phyloP scores from a whole-genome alignment of 2,113 vertebrate species.

The Ictalurus furcatus region DNA sequence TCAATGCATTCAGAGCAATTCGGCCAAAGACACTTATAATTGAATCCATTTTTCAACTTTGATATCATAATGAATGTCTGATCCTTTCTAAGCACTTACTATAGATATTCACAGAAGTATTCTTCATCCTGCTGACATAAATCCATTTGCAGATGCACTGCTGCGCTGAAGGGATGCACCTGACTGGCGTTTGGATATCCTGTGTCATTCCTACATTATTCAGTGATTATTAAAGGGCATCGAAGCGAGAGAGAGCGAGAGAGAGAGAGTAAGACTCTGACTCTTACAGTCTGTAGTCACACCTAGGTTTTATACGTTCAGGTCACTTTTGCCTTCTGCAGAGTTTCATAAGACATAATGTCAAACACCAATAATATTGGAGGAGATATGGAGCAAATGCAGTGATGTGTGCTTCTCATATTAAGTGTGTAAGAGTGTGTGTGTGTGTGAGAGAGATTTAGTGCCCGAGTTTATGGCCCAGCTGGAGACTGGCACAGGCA shows the following conservation, averaged over 20 bases:
- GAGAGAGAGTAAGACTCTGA: background rate
- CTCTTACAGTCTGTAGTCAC: background rate
- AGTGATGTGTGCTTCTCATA: conserved; percentile 8
- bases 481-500: conserved; percentile 52
- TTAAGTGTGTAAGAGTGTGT: background rate
- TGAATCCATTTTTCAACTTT: background rate
- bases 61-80: background rate
- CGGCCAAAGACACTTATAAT: background rate
- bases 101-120: no score
- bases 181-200: conserved; percentile 5
- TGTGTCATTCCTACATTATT: background rate
- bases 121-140: conserved; percentile 7
- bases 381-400: background rate
- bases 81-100: no score
- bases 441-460: conserved; percentile 13
- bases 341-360: background rate
- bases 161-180: conserved; percentile 4
- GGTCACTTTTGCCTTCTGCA: background rate
- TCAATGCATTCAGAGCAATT: background rate
- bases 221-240: background rate
- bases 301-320: background rate
- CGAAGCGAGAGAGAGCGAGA: background rate
- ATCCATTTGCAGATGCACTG: background rate
- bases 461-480: conserved; percentile 39
- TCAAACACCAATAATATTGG: background rate